phyloP scores from a whole-genome alignment of 2,888 invertebrate species.

The Lasioglossum pauxillum region DNA sequence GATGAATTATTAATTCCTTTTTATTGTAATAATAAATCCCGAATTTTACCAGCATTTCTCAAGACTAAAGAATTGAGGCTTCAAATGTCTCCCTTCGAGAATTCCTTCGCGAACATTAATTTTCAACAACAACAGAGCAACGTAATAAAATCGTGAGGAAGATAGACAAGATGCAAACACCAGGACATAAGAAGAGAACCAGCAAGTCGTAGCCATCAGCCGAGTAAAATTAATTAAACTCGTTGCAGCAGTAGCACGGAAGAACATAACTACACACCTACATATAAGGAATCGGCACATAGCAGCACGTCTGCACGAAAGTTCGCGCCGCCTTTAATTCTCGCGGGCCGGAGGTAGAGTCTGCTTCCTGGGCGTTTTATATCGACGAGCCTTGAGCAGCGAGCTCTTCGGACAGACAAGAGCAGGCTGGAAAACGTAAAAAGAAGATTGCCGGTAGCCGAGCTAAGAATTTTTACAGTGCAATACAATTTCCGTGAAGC shows the following conservation, averaged over 20 bases:
- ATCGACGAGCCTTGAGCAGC: slow-evolving; percentile 46
- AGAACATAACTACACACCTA: neutral
- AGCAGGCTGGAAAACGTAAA: neutral
- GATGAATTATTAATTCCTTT: neutral
- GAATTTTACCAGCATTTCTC: too few species aligned
- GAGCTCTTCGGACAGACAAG: neutral
- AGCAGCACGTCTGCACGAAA: slow-evolving; percentile 27
- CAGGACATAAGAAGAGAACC: too few species aligned
- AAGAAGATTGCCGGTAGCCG: neutral
- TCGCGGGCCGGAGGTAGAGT: neutral
- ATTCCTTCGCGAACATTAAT: neutral
- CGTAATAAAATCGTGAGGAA: neutral
- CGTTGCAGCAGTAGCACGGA: neutral
- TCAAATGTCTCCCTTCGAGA: neutral
- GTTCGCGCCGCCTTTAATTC: slow-evolving; percentile 42
- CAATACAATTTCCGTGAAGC: neutral
- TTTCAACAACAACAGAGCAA: neutral
- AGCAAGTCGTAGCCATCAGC: neutral
- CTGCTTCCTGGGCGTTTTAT: slow-evolving; percentile 30
- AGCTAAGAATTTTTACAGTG: slow-evolving; percentile 21
- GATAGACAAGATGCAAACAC: neutral
- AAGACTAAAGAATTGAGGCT: neutral
- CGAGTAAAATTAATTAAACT: neutral
- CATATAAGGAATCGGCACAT: neutral
- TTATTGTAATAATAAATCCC: neutral